These are phyloP conservation scores for Ectemnius cavifrons DNA, from an alignment of 2,888 invertebrate species.

Conservation along the genomic window DNA sequence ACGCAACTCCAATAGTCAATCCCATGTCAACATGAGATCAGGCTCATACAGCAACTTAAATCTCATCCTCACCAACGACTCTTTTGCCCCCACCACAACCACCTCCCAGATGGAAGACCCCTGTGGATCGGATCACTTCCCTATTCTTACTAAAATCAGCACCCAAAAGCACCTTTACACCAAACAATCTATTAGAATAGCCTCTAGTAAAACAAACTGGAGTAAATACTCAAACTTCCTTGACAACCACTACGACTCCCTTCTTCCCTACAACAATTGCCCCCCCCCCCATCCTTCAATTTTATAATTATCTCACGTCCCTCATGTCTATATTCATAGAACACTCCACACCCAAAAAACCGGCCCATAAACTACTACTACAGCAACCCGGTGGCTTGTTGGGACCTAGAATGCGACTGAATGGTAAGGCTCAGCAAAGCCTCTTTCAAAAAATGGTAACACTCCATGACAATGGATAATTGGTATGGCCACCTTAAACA, in stretches of 20 bases:
- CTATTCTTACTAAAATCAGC: not conserved
- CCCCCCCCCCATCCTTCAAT: conserved; percentile 1
- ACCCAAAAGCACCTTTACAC: too few relatives aligned
- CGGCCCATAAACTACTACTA: conserved; percentile 27
- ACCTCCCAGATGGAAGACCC: not conserved
- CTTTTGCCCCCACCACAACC: conserved; percentile 12
- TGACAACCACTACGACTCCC: not conserved
- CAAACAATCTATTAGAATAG: not conserved
- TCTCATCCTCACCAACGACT: conserved; percentile 13
- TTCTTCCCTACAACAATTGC: not conserved
- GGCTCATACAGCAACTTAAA: conserved; percentile 12
- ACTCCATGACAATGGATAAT: not conserved
- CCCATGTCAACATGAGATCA: not conserved
- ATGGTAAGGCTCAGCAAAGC: too few relatives aligned
- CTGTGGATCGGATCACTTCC: not conserved
- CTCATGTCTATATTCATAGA: not conserved
- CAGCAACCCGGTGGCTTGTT: not conserved
- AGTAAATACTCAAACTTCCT: not conserved
- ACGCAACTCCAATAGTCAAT: conserved; percentile 10
- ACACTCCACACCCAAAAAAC: not conserved
- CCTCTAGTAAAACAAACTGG: not conserved
- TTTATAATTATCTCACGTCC: conserved; percentile 17
- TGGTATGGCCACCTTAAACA: conserved; percentile 26
- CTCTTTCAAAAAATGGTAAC: too few relatives aligned
- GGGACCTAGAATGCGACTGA: too few relatives aligned